phyloP scores from a whole-genome alignment of 2,113 vertebrate genomes.

The Hydrolagus affinis region DNA sequence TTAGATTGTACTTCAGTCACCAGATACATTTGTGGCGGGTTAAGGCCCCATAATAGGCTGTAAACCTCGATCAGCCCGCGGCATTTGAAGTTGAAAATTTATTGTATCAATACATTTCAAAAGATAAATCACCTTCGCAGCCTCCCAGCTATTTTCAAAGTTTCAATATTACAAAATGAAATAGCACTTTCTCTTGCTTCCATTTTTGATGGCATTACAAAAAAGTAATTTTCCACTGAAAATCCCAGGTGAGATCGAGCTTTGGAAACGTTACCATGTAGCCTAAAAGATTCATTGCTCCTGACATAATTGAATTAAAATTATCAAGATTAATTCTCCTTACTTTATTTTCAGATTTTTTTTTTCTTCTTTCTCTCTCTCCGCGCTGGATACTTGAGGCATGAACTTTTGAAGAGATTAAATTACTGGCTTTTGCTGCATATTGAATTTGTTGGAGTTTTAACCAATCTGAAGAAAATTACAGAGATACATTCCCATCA shows the following conservation, averaged over 20 bases:
- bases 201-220: neutral
- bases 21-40: neutral
- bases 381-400: neutral
- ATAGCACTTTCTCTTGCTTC: neutral
- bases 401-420: neutral
- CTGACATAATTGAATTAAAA: conserved; percentile 20
- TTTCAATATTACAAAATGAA: neutral
- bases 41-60: neutral
- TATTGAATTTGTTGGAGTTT: neutral
- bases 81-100: neutral
- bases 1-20: neutral
- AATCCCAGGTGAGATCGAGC: neutral
- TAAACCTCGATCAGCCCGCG: neutral
- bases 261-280: too few relatives aligned
- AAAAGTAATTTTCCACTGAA: neutral
- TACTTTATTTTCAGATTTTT: neutral
- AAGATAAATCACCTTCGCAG: conserved; percentile 1
- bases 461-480: neutral
- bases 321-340: conserved; percentile 8
- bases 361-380: too few relatives aligned
- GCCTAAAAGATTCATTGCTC: neutral
- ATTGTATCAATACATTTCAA: neutral
- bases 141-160: conserved; percentile 11
- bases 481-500: neutral
- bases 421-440: neutral